phyloP scores from a whole-genome alignment of 2,888 invertebrate species.

The Metacarcinus magister region DNA sequence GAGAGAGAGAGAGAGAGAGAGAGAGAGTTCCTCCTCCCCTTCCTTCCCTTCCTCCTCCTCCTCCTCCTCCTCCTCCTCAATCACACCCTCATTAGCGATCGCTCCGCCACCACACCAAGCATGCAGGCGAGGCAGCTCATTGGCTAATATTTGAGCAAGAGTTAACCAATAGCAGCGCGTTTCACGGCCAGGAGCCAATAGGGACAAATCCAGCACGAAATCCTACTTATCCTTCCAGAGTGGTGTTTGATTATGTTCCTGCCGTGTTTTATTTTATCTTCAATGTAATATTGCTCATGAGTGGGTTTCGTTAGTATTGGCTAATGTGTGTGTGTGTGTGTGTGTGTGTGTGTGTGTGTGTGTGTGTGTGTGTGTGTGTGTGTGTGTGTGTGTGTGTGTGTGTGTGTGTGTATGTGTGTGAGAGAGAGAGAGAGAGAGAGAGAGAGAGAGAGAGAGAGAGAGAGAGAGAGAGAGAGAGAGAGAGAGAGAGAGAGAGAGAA shows the following conservation, averaged over 20 bases:
- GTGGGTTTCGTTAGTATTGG: not conserved
- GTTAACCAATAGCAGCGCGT: not conserved
- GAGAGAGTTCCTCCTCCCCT: not conserved
- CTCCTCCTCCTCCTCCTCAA: not conserved
- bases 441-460: not conserved
- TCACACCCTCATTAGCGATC: not conserved
- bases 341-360: not conserved
- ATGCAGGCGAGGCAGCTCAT: conserved; percentile 23
- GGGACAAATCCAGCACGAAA: not conserved
- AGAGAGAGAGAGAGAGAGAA: not conserved
- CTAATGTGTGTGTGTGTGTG: not conserved
- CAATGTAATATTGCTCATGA: not conserved
- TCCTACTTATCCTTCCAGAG: not conserved
- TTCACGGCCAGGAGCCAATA: not conserved
- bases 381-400: not conserved
- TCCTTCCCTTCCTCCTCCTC: not conserved
- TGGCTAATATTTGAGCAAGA: conserved; percentile 33
- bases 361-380: not conserved
- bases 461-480: not conserved
- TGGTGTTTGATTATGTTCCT: not conserved
- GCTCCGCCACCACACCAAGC: conserved; percentile 32
- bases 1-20: not conserved
- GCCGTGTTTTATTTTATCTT: not conserved
- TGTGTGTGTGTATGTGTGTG: not conserved
- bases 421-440: not conserved